These are phyloP conservation scores for Oryctolagus cuniculus DNA, from an alignment of 2,113 vertebrate genomes.

Conservation along the genomic window mOryCun1.1 NC_091438.1:99396001-99396500, in stretches of 20 bases:
- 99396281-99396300: too few species aligned
- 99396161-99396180: too few species aligned
- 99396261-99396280: too few species aligned
- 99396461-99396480: background rate
- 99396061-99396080: too few species aligned
- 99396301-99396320: background rate
- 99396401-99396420: background rate
- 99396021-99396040: background rate
- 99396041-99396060: background rate
- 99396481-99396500: background rate
- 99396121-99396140: too few species aligned
- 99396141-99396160: too few species aligned
- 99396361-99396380: background rate
- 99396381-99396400: background rate
- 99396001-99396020: background rate
- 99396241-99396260: too few species aligned
- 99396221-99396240: too few species aligned
- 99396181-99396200: too few species aligned
- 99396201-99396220: too few species aligned
- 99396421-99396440: background rate
- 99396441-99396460: background rate
- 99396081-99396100: too few species aligned
- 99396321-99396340: background rate
- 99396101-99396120: too few species aligned
- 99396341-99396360: background rate